Evolutionary conservation across 2,888 invertebrate genomes (phyloP), one percentile per base, ranked within the genome.

Genomic region (Drosophila colorata): DNA sequence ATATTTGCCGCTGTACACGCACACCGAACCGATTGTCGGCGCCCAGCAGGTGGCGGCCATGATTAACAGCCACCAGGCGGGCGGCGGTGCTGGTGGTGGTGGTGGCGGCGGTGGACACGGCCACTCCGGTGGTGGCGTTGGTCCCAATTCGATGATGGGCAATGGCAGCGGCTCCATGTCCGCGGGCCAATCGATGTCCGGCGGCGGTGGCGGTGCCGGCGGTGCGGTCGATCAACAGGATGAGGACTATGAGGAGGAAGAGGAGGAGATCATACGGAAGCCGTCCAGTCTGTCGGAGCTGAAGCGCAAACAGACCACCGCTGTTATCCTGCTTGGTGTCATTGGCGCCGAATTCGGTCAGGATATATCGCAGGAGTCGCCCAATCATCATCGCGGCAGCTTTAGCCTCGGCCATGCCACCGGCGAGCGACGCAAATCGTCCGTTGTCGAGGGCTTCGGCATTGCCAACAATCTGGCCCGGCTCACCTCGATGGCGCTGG

Each of bases 271-370:
- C 87, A 94, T 96, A 51, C 94, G 97, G 37, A 97, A 97, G 91
- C 97, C 97, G 6, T 97, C 97, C 1, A 97, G 96, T 72, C 93
- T 96, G 2, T 96, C 96, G 0, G 98, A 98, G 92, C 92, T 98
- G 55, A 97, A 97, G 80, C 94, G 98, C 6, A 98, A 98, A 88
- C 99, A 99, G 92, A 98, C 99, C 0, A 99, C 99, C 0, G 98
- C 99, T 0, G 98, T 99, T 0, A 98, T 99, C 4, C 93, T 99
- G 55, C 92, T 99, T 40, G 99, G 99, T 0, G 99, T 99, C 0
- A 98, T 99, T 56, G 99, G 99, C 0, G 98, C 99, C 0, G 99
- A 99, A 93, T 99, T 99, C 90, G 99, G 99, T 0, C 98, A 98
- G 90, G 99, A 99, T 90, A 97, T 99, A 52, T 95, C 96, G 0